A percentile compares a stretch with the other conserved stretches of the same genome.
Evolutionary conservation across 2,113 vertebrate genomes (phyloP).

Genomic region (Myotis yumanensis): DNA sequence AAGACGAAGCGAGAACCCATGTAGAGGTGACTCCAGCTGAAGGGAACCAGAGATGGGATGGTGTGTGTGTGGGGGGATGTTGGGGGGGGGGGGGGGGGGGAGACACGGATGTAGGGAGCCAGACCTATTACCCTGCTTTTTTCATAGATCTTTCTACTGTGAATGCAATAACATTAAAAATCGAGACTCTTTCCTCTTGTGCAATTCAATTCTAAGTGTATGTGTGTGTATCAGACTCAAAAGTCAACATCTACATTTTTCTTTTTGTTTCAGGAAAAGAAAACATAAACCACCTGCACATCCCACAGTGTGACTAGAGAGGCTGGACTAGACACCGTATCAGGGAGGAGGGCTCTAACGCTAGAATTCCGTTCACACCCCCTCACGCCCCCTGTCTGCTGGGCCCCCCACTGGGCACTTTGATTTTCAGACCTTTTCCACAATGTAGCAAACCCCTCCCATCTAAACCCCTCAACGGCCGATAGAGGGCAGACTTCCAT

Average conservation of each 20-base stretch:
- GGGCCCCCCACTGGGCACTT: background rate
- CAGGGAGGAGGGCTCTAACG: background rate
- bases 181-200: background rate
- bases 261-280: background rate
- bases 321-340: background rate
- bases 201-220: background rate
- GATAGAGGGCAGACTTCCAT: slow-evolving; percentile 69
- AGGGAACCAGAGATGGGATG: background rate
- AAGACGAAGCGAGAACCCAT: background rate
- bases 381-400: background rate
- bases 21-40: background rate
- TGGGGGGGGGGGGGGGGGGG: rapidly evolving
- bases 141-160: background rate
- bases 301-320: background rate
- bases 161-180: background rate
- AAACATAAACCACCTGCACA: background rate
- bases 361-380: background rate
- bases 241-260: background rate
- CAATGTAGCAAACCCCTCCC: slow-evolving; percentile 1
- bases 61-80: too few relatives aligned
- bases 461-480: slow-evolving; percentile 38
- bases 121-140: background rate
- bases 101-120: background rate
- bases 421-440: slow-evolving; percentile 30
- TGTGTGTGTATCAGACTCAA: background rate